Evolutionary conservation across 2,797 vertebrate species (phyloP).

Genomic region (Eurystomus glaucurus): DNA sequence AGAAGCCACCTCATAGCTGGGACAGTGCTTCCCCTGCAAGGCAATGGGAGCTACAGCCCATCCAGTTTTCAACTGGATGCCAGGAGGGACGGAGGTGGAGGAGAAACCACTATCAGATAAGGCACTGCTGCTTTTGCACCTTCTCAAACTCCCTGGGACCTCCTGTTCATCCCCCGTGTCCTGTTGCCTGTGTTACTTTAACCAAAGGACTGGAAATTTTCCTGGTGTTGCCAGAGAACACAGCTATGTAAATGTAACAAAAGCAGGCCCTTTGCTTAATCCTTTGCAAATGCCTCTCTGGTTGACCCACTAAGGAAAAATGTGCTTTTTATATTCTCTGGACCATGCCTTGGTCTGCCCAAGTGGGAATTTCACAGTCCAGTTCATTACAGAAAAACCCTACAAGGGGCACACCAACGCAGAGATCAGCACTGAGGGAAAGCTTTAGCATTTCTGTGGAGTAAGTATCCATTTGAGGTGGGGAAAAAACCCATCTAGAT

Average conservation of each 20-base stretch:
- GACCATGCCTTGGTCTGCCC: neutral
- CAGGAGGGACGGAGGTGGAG: neutral
- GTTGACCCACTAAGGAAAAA: neutral
- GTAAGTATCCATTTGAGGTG: neutral
- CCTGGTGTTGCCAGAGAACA: neutral
- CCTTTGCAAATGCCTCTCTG: neutral
- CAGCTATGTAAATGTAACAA: neutral
- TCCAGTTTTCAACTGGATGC: neutral
- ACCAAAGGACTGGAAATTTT: neutral
- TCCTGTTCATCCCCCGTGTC: neutral
- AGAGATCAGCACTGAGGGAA: neutral
- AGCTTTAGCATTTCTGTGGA: neutral
- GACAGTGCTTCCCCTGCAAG: neutral
- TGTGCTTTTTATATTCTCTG: neutral
- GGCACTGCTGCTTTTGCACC: neutral
- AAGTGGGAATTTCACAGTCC: neutral
- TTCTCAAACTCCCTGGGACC: neutral
- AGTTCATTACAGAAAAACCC: neutral
- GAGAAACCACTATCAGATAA: neutral
- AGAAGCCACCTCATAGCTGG: neutral
- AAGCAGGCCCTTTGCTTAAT: neutral
- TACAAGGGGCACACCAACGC: neutral
- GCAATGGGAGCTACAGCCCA: neutral
- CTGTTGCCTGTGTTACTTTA: neutral
- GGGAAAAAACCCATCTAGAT: neutral